A percentile compares a stretch with the other conserved stretches of the same genome.
phyloP scores from a whole-genome alignment of 2,113 vertebrate genomes.

The Galeopterus variegatus region DNA sequence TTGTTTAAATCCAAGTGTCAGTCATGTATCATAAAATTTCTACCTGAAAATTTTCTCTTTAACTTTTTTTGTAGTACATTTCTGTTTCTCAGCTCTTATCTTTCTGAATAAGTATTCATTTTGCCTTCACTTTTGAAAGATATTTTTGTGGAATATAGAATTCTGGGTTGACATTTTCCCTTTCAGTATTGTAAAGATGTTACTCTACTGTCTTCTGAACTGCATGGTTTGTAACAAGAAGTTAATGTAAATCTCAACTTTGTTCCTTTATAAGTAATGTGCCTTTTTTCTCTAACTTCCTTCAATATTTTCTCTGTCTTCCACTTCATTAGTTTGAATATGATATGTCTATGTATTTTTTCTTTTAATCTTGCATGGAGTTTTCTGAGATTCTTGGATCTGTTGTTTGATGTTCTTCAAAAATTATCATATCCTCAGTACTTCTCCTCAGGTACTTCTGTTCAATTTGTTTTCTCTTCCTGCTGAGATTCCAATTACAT shows the following conservation, averaged over 20 bases:
- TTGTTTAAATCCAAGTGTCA: not conserved
- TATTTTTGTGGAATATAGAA: too few species aligned
- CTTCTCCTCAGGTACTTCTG: not conserved
- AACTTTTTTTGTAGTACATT: not conserved
- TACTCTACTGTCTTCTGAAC: too few species aligned
- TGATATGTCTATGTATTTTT: not conserved
- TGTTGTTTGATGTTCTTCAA: not conserved
- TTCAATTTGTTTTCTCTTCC: not conserved
- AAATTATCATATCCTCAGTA: too few species aligned
- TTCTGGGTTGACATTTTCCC: too few species aligned
- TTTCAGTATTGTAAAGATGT: too few species aligned
- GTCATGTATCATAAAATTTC: not conserved
- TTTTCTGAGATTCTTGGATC: slow-evolving; percentile 1
- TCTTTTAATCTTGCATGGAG: not conserved
- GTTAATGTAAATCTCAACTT: not conserved
- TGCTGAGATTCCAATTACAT: not conserved
- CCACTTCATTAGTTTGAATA: not conserved
- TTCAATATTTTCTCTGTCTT: not conserved
- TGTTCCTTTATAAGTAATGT: not conserved
- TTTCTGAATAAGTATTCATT: too few species aligned
- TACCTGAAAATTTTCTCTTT: not conserved
- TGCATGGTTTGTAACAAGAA: not conserved
- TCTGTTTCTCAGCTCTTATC: not conserved
- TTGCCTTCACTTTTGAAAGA: too few species aligned
- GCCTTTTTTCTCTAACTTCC: not conserved